Conservation (phyloP, 2,888 invertebrate genomes). For the Aleiodes testaceus region DNA sequence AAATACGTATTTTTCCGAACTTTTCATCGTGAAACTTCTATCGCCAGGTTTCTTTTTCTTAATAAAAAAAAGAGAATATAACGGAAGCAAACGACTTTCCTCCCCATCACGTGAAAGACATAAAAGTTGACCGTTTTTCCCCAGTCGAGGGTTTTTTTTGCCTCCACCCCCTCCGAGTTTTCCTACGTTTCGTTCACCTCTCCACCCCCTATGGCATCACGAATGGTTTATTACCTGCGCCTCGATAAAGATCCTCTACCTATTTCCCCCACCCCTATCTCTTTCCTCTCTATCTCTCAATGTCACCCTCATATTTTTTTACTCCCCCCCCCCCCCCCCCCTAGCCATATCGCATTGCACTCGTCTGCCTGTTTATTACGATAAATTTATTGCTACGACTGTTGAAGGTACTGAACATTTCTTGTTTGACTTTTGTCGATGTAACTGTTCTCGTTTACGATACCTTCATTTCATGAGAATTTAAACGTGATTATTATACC, state of each 20-base stretch:
- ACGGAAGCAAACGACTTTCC: conserved; percentile 32
- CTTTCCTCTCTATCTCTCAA: conserved; percentile 29
- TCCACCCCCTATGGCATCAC: not conserved
- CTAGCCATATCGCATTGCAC: conserved; percentile 21
- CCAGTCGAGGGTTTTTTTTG: conserved; percentile 27
- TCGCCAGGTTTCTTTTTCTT: conserved; percentile 24
- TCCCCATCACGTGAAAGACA: conserved; percentile 40
- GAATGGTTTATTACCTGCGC: conserved; percentile 40
- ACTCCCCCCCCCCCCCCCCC: conserved; percentile 35
- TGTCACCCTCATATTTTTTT: no score
- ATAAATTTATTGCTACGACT: conserved; percentile 38
- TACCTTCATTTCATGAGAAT: not conserved
- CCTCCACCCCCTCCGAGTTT: conserved; percentile 18
- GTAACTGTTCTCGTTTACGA: conserved; percentile 13
- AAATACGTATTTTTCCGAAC: conserved; percentile 18
- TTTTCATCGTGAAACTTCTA: conserved; percentile 15
- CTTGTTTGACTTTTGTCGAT: conserved; percentile 29
- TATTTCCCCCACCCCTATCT: conserved; percentile 12
- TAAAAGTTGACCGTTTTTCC: conserved; percentile 44
- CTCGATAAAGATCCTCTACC: conserved; percentile 36
- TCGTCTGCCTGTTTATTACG: conserved; percentile 37
- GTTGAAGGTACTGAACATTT: not conserved
- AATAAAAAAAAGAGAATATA: conserved; percentile 13
- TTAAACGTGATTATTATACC: not conserved
- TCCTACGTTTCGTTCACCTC: conserved; percentile 8